phyloP scores from a whole-genome alignment of 2,113 vertebrate species.

The Calyptomena viridis region DNA sequence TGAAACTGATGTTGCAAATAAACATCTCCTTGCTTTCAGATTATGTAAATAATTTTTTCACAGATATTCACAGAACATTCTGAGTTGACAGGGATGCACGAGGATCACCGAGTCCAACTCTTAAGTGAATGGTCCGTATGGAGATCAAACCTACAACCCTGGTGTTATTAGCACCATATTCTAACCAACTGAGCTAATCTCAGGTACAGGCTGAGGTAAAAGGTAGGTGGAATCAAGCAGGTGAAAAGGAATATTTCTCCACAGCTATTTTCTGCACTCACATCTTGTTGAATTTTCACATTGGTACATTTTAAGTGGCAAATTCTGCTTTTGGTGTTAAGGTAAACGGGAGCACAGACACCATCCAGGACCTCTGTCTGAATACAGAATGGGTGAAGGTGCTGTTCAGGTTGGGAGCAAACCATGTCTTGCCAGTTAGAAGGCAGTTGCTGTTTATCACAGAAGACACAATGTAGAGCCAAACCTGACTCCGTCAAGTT shows the following conservation, averaged over 20 bases:
- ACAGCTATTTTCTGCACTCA: background rate
- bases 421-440: background rate
- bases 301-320: background rate
- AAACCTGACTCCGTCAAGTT: background rate
- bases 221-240: background rate
- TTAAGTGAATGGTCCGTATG: background rate
- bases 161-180: background rate
- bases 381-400: background rate
- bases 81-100: background rate
- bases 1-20: background rate
- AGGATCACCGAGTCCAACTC: background rate
- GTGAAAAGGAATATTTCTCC: background rate
- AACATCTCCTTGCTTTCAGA: background rate
- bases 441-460: background rate
- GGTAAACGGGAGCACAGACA: background rate
- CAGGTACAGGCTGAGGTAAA: background rate
- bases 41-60: background rate
- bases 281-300: background rate
- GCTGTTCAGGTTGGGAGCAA: background rate
- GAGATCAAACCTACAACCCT: background rate
- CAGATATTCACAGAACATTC: background rate
- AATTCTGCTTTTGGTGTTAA: background rate
- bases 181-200: background rate
- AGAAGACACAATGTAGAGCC: background rate
- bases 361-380: background rate